Base-by-base conservation (phyloP, 2,113 vertebrate species). In the Orientallactaga bullata region DNA sequence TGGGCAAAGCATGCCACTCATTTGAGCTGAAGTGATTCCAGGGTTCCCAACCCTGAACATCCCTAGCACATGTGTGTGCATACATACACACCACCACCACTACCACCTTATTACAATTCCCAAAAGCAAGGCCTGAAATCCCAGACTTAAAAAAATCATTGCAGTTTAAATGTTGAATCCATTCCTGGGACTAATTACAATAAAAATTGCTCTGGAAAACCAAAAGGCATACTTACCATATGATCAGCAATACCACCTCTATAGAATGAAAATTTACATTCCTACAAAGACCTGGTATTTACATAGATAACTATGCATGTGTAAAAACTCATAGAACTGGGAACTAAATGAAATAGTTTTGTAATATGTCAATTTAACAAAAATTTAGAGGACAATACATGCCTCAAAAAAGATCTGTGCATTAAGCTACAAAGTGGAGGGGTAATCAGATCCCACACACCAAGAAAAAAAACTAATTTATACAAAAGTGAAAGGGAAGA, bases 401-500 rank as follows among this genome's bases (percentile, higher is more conserved):
- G 69, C 77, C n/a, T 95, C 66, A 83, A 66, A 71, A 86, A 69
- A 35, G 24, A 92, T 23, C n/a, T 79, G 21, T 69, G 37, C 87
- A 88, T 89, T 91, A 95, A 95, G 77, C 80, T 91, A 85, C 51
- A 95, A 28, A 66, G 69, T 95, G 68, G 80, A 96, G 87, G 47
- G 66, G 63, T 91, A 96, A 96, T 95, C 79, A 78, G 77, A 92
- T 89, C 85, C 39, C 26, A 55, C 83, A 86, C 63, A 63, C 0
- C 65, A 10, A 82, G 58, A 77, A 68, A 85, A 60, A 95, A 81
- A 83, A 90, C 32, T 93, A 81, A 93, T 91, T 95, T 95, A 61
- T 89, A 91, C 89, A 91, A 39, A 95, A 93, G 77, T 88, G 47
- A 94, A 83, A 94, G 60, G 76, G 80, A 89, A 95, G 63, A 93